A percentile compares a stretch with the other conserved stretches of the same genome.
phyloP scores from a whole-genome alignment of 2,888 invertebrate genomes.

The Torymus tubicola region DNA sequence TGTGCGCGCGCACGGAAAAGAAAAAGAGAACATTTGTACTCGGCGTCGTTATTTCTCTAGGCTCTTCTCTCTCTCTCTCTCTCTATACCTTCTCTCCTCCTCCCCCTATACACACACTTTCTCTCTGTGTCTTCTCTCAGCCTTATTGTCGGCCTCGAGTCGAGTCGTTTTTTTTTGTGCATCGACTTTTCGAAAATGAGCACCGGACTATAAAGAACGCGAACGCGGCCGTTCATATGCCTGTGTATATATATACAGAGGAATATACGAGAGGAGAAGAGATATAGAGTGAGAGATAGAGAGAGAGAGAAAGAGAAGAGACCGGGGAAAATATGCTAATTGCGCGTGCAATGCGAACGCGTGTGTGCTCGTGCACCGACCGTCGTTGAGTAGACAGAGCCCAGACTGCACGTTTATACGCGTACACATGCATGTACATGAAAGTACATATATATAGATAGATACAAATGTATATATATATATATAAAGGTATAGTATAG shows the following conservation, averaged over 20 bases:
- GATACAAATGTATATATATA: no score
- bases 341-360: no score
- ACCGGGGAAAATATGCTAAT: no score
- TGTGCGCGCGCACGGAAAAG: slow-evolving; percentile 6
- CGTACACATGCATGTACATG: no score
- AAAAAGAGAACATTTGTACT: background rate
- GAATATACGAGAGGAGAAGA: no score
- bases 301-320: background rate
- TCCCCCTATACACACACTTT: background rate
- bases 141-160: background rate
- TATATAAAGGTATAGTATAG: no score
- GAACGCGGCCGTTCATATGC: no score
- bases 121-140: background rate
- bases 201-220: background rate
- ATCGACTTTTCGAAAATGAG: slow-evolving; percentile 4
- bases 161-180: background rate
- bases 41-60: background rate
- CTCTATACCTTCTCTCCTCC: background rate
- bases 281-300: no score
- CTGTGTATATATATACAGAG: background rate
- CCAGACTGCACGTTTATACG: no score
- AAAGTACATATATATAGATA: no score
- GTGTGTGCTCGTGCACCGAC: no score
- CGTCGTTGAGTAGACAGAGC: no score
- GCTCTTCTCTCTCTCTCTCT: background rate